A percentile compares a stretch with the other conserved stretches of the same genome.
Evolutionary conservation across 2,797 vertebrate species (phyloP).

Genomic region (Arctocebus calabarensis): DNA sequence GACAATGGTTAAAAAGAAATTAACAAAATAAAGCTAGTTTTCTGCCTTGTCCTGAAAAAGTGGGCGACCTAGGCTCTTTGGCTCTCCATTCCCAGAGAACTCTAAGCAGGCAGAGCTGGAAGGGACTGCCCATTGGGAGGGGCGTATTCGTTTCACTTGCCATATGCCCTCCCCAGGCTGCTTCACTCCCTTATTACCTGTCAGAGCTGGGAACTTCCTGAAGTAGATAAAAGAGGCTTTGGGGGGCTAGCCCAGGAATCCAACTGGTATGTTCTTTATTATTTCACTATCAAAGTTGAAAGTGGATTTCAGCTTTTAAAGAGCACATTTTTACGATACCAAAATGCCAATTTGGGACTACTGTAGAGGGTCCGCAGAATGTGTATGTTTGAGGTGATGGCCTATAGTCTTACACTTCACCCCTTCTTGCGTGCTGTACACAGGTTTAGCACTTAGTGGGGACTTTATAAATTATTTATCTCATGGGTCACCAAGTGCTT

Average conservation of each 20-base stretch:
- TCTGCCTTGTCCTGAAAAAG: neutral
- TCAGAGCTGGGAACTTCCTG: neutral
- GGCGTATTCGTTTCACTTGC: neutral
- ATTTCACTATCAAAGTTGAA: constrained; percentile 14
- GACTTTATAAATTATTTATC: neutral
- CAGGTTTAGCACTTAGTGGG: constrained; percentile 1
- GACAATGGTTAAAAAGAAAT: constrained; percentile 12
- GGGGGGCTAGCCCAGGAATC: constrained; percentile 17
- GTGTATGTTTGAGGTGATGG: neutral
- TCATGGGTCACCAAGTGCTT: neutral
- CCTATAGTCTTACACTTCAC: neutral
- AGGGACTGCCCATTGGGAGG: neutral
- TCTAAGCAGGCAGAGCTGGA: neutral
- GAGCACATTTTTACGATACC: neutral
- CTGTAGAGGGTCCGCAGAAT: neutral
- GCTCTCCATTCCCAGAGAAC: neutral
- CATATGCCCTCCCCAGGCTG: neutral
- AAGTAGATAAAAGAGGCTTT: constrained; percentile 7
- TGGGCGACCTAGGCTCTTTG: neutral
- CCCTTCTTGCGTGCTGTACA: neutral
- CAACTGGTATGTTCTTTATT: neutral
- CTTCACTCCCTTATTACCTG: neutral
- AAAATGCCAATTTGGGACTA: neutral
- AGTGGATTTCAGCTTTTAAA: constrained; percentile 34
- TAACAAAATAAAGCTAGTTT: neutral